phyloP scores from a whole-genome alignment of 2,888 invertebrate genomes.

The Kuschelorhynchus macadamiae region DNA sequence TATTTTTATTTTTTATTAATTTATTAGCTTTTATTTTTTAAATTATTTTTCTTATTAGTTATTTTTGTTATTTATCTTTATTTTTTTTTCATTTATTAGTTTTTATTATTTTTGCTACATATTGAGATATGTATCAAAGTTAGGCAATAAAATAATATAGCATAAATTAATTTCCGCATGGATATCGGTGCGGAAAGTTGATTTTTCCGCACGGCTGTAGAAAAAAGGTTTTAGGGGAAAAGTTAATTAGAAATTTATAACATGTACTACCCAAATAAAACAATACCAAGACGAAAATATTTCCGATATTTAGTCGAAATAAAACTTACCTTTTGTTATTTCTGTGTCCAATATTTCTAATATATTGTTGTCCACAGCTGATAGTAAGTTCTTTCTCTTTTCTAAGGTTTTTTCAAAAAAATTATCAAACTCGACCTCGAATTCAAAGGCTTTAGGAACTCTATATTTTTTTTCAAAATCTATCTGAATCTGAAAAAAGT shows the following conservation, averaged over 20 bases:
- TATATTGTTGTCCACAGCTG: conserved; percentile 8
- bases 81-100: no score
- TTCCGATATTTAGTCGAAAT: neutral
- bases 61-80: no score
- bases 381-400: neutral
- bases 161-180: no score
- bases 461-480: conserved; percentile 4
- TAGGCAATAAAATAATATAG: no score
- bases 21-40: no score
- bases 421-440: conserved; percentile 2
- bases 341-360: conserved; percentile 11
- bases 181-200: no score
- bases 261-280: conserved; percentile 17
- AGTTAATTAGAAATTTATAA: neutral
- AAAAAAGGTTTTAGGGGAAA: neutral
- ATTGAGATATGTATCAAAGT: no score
- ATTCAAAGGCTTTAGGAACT: conserved; percentile 2
- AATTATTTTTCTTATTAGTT: no score
- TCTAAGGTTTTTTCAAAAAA: conserved; percentile 3
- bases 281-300: conserved; percentile 1
- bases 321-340: conserved; percentile 14
- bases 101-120: no score
- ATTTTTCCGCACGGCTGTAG: neutral
- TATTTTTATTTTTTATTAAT: no score
- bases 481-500: conserved; percentile 5